Base-by-base conservation (phyloP, 2,888 invertebrate species). In the Proisotoma minuta region DNA sequence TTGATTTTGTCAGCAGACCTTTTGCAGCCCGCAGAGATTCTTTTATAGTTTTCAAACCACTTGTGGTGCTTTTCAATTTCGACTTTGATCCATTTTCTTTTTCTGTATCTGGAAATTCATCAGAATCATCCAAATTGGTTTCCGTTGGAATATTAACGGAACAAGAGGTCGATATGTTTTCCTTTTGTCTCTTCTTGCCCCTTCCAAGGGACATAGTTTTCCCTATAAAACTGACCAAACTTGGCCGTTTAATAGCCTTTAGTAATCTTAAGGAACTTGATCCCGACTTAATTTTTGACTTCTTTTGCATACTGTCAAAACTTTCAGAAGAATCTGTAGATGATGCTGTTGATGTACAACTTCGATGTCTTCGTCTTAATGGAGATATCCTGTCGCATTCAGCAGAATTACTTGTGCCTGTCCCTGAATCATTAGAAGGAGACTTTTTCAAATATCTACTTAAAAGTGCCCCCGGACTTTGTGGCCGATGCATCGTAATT, bases 341-440 rank as follows among this genome's bases (percentile, higher is more conserved):
- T 12, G 61, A 54, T 1, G n/a, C n/a, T n/a, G n/a, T n/a, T n/a
- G 64, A 65, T 15, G 51, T 60, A 53, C 57, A 62, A 40, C 62
- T 66, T 12, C 43, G 50, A 28, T 63, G 63, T 52, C 63, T n/a
- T 28, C 60, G 64, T 15, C 68, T 52, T 26, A 58, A 34, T 15
- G 68, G 59, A 8, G 66, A 63, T 20, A 51, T 56, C 12, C 29
- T 48, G 5, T 18, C 26, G 18, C 47, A 24, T 15, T 49, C 49
- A 39, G 20, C 53, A 18, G 59, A 58, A 26, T 59, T 59, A 5
- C 50, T 57, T 24, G 54, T 61, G 40, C 62, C 62, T 20, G 52
- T 60, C 20, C 62, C 63, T 0, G 62, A 63, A n/a, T 63, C 63
- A 18, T 54, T 57, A 10, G 59, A 63, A 15, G 63, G 34, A 22